phyloP scores from a whole-genome alignment of 2,888 invertebrate species.

The Caradrina kadenii region DNA sequence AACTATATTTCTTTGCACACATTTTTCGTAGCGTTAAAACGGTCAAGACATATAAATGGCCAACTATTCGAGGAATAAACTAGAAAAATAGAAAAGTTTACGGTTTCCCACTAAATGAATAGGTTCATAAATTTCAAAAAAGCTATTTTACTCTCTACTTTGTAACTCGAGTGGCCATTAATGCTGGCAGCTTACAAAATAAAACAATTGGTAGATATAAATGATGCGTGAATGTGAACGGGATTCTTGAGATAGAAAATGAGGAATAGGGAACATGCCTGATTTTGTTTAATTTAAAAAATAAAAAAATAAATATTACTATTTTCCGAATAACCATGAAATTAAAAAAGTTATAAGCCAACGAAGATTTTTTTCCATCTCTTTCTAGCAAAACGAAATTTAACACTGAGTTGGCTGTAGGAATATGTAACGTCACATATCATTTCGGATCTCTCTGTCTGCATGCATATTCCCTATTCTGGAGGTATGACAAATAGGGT shows the following conservation, averaged over 20 bases:
- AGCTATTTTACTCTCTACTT: constrained; percentile 34
- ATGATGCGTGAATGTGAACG: constrained; percentile 28
- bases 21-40: constrained; percentile 20
- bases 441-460: too few relatives aligned
- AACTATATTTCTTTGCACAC: constrained; percentile 1
- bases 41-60: constrained; percentile 37
- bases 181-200: constrained; percentile 54
- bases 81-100: constrained; percentile 50
- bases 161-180: constrained; percentile 42
- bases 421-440: too few relatives aligned
- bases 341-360: too few relatives aligned
- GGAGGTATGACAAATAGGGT: too few relatives aligned
- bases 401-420: too few relatives aligned
- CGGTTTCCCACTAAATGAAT: constrained; percentile 54
- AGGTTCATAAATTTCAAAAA: constrained; percentile 53
- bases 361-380: too few relatives aligned
- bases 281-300: too few relatives aligned
- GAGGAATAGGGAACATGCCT: too few relatives aligned
- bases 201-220: constrained; percentile 43
- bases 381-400: too few relatives aligned
- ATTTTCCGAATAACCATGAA: too few relatives aligned
- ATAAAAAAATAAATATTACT: too few relatives aligned
- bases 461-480: too few relatives aligned
- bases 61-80: constrained; percentile 44
- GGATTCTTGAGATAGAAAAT: neutral